These are phyloP conservation scores for Idaea aversata DNA, from an alignment of 2,888 invertebrate species.

Conservation along the genomic window DNA sequence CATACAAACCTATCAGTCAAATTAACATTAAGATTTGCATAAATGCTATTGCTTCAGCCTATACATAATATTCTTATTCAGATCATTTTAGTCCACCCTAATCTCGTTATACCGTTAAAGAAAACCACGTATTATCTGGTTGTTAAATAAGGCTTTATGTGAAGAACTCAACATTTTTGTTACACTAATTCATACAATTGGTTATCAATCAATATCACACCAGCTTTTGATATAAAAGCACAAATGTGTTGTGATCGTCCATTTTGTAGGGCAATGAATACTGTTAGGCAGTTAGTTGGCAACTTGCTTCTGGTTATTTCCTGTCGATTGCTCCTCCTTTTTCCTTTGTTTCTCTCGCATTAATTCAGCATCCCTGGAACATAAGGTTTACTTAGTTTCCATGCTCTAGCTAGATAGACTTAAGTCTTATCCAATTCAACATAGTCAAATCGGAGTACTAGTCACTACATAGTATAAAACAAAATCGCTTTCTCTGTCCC, in stretches of 20 bases:
- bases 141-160: constrained; percentile 53
- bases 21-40: constrained; percentile 60
- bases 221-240: constrained; percentile 48
- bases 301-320: constrained; percentile 53
- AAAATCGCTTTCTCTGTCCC: too few relatives aligned
- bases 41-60: constrained; percentile 58
- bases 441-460: too few relatives aligned
- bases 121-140: constrained; percentile 46
- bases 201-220: constrained; percentile 55
- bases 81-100: constrained; percentile 42
- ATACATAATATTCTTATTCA: constrained; percentile 37
- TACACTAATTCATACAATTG: constrained; percentile 50
- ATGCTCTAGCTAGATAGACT: background rate
- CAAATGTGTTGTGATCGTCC: constrained; percentile 45
- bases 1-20: constrained; percentile 72
- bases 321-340: constrained; percentile 80
- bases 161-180: constrained; percentile 45
- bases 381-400: background rate
- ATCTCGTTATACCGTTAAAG: constrained; percentile 39
- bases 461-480: too few relatives aligned
- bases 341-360: constrained; percentile 93
- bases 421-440: background rate
- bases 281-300: constrained; percentile 49
- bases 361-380: constrained; percentile 89
- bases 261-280: constrained; percentile 39